Evolutionary conservation across 2,113 vertebrate genomes (phyloP), one percentile per base, ranked within the genome.

Genomic region (Elephantulus edwardii): DNA sequence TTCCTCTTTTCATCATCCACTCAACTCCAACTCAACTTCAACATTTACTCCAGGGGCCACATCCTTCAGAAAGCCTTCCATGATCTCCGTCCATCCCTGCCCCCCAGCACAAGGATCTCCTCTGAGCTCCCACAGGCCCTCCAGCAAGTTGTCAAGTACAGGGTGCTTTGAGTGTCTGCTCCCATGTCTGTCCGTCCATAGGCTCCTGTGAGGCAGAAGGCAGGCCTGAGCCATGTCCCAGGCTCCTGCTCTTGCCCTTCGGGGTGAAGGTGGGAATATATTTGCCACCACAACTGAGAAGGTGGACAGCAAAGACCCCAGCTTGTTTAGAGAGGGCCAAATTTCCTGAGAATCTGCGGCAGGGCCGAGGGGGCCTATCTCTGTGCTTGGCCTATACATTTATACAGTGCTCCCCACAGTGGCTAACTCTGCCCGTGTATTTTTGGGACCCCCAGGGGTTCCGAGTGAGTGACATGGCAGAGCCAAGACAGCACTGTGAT

Each of bases 31-130:
- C 28, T 62, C 40, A 70, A 8, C 26, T 88, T 83, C 70, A 30
- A 52, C 50, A 64, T 50, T 58, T 30, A 81, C 50, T 42, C 11
- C 14, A 50, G 46, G 50, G 44, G 7, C 52, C 35, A 11, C 74
- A 38, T 78, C 68, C 40, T 92, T 54, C 77, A 74, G 58, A 58
- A 92, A 95, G 89, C 14, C 76, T 80, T 68, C 80, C 72, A 30
- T 44, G 75, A 58, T 5, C 4, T 30, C 60, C 33, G 8, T 66
- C 50, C 48, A 1, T 40, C 66, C 42, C 68, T 44, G 38, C 62
- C 81, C 14, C 62, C 81, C 14, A 20, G 48, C 42, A 64, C 19
- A 22, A 54, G 40, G 7, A 28, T 42, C 64, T 88, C 71, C 42
- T 62, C n/a, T 40, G 75, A 77, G 60, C 33, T 44, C 79, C 8